These are phyloP conservation scores for Pyrgus malvae DNA, from an alignment of 2,888 invertebrate genomes.

Conservation along the genomic window DNA sequence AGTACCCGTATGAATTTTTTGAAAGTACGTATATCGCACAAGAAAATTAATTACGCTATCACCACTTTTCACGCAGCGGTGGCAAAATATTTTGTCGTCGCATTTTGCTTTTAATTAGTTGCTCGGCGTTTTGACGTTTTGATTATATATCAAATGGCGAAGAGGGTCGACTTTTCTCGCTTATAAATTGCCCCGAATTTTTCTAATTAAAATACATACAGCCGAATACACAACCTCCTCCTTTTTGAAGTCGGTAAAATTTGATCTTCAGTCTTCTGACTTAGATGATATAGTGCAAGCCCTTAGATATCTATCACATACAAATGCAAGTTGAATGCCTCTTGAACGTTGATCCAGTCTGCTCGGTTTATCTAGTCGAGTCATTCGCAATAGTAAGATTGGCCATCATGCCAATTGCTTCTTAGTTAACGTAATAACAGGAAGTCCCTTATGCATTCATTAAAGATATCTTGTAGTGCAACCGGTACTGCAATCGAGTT, in stretches of 20 bases:
- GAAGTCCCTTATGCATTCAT: conserved; percentile 29
- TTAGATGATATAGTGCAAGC: neutral
- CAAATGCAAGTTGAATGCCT: conserved; percentile 11
- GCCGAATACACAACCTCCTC: too few species aligned
- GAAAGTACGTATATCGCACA: conserved; percentile 9
- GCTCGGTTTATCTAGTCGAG: conserved; percentile 19
- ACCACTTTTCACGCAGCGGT: neutral
- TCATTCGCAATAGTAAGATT: conserved; percentile 15
- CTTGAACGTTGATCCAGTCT: neutral
- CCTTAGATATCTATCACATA: conserved; percentile 9
- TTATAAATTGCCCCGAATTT: conserved; percentile 9
- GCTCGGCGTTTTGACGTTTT: conserved; percentile 17
- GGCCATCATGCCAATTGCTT: conserved; percentile 25
- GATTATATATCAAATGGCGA: too few species aligned
- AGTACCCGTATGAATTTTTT: conserved; percentile 6
- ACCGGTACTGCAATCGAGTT: conserved; percentile 22
- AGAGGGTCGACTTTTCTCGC: conserved; percentile 26
- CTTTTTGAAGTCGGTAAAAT: too few species aligned
- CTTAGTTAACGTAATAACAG: conserved; percentile 28
- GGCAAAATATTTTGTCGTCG: conserved; percentile 30
- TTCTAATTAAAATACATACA: conserved; percentile 5
- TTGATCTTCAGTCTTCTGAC: neutral
- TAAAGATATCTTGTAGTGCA: conserved; percentile 21
- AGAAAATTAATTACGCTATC: conserved; percentile 22
- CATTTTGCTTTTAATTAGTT: conserved; percentile 23